Conservation (phyloP, 2,113 vertebrate genomes). For the Asarcornis scutulata region DNA sequence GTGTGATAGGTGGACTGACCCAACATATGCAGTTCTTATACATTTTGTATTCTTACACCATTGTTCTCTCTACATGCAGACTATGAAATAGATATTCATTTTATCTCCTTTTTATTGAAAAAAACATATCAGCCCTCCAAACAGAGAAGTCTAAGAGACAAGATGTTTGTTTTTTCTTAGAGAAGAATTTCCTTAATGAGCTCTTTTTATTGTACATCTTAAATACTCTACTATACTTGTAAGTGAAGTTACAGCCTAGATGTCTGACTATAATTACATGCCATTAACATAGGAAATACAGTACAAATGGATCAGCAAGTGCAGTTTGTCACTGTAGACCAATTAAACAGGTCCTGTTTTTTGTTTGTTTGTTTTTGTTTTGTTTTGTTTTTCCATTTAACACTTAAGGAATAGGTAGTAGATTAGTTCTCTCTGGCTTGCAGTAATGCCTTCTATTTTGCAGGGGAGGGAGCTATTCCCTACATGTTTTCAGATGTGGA, state of each 20-base stretch:
- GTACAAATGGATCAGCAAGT: background rate
- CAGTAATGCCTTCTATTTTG: constrained; percentile 8
- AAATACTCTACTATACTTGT: background rate
- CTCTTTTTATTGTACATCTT: background rate
- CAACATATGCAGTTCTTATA: background rate
- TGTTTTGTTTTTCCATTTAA: background rate
- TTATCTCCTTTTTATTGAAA: constrained; percentile 10
- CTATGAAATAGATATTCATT: constrained; percentile 28
- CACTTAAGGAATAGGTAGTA: background rate
- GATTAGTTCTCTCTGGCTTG: background rate
- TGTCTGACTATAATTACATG: background rate
- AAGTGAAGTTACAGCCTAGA: constrained; percentile 22
- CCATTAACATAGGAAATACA: background rate
- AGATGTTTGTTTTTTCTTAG: background rate
- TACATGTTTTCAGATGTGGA: background rate
- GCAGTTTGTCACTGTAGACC: background rate
- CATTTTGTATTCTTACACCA: background rate
- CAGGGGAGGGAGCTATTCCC: constrained; percentile 70
- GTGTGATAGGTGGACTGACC: background rate
- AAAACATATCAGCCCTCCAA: background rate
- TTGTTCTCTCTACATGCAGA: constrained; percentile 3
- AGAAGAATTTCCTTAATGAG: background rate
- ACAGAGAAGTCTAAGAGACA: background rate
- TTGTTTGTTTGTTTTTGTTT: too few relatives aligned
- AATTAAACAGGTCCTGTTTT: background rate